phyloP scores from a whole-genome alignment of 2,797 vertebrate species.

The Macropodus opercularis region DNA sequence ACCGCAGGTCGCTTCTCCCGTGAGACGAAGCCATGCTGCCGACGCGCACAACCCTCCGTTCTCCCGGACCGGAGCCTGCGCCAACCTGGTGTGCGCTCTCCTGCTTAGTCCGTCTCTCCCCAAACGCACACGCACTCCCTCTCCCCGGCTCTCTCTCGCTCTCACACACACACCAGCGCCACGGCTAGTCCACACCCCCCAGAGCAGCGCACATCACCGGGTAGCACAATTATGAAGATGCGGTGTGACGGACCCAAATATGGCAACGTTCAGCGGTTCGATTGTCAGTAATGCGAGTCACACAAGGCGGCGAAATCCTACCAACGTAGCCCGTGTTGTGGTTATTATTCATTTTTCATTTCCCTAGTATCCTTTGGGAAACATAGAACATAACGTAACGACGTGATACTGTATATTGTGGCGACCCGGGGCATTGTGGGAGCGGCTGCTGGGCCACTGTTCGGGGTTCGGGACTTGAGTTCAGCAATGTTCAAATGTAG shows the following conservation, averaged over 20 bases:
- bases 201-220: slow-evolving; percentile 74
- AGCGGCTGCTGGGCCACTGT: no score
- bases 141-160: background rate
- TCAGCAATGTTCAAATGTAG: no score
- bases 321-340: background rate
- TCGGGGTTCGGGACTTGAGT: no score
- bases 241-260: slow-evolving; percentile 42
- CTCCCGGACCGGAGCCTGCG: slow-evolving; percentile 68
- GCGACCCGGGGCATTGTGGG: no score
- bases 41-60: slow-evolving; percentile 59
- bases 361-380: background rate
- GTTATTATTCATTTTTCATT: background rate
- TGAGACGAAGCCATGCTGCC: slow-evolving; percentile 94
- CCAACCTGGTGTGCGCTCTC: slow-evolving; percentile 58
- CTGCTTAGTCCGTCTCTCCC: slow-evolving; percentile 14
- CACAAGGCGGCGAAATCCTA: no score
- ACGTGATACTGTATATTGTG: no score
- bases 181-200: slow-evolving; percentile 81
- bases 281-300: slow-evolving; percentile 6
- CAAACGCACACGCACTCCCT: slow-evolving; percentile 7
- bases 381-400: no score
- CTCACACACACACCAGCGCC: slow-evolving; percentile 30
- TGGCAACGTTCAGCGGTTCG: slow-evolving; percentile 32
- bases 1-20: slow-evolving; percentile 88
- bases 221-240: slow-evolving; percentile 47